phyloP scores from a whole-genome alignment of 2,113 vertebrate genomes.

The Dinomys branickii region DNA sequence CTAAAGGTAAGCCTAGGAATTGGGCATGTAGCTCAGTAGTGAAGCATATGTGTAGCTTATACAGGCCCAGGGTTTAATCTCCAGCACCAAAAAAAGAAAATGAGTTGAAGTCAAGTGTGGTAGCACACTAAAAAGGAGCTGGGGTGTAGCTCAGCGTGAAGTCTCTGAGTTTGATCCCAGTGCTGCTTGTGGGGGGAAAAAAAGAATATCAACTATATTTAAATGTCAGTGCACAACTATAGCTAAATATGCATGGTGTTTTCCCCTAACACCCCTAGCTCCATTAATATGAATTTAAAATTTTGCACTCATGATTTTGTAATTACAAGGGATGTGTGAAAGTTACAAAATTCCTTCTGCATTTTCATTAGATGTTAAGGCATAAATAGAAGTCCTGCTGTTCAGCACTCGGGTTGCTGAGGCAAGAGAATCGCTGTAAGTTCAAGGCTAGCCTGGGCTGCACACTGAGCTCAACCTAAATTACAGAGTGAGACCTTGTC shows the following conservation, averaged over 20 bases:
- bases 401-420: not conserved
- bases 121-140: not conserved
- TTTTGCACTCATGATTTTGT: not conserved
- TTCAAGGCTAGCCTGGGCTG: not conserved
- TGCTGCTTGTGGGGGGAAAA: not conserved
- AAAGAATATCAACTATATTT: not conserved
- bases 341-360: not conserved
- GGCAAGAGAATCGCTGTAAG: not conserved
- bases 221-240: not conserved
- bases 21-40: not conserved
- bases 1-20: not conserved
- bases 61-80: not conserved
- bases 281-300: not conserved
- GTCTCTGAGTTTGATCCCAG: not conserved
- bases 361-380: conserved; percentile 13
- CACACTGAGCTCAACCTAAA: not conserved
- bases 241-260: not conserved
- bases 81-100: no score
- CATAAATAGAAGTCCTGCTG: not conserved
- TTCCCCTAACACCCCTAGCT: not conserved
- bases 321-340: not conserved
- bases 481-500: not conserved
- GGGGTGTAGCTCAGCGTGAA: not conserved
- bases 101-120: not conserved
- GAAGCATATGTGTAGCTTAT: not conserved